These are phyloP conservation scores for Pithys albifrons DNA, from an alignment of 2,113 vertebrate genomes.

Conservation along the genomic window DNA sequence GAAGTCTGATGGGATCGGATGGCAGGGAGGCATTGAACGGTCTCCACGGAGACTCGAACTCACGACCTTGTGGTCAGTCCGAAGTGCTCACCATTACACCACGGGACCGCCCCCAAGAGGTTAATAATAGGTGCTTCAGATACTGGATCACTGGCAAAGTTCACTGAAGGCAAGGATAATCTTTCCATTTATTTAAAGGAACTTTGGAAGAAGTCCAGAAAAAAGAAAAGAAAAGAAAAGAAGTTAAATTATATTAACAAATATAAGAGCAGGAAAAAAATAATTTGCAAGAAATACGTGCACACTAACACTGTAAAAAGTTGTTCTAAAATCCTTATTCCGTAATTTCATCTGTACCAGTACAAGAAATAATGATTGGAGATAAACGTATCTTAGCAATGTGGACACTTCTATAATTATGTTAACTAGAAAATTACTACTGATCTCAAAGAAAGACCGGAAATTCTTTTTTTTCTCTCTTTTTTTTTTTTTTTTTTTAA, in stretches of 20 bases:
- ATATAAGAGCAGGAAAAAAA: not conserved
- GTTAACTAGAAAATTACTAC: not conserved
- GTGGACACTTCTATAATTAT: not conserved
- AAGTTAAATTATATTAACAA: not conserved
- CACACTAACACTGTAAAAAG: not conserved
- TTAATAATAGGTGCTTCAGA: not conserved
- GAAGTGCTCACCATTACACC: no score
- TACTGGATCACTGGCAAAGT: not conserved
- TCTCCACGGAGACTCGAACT: no score
- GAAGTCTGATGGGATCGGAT: no score
- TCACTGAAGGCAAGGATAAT: not conserved
- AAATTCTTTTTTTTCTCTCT: not conserved
- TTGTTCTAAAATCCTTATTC: not conserved
- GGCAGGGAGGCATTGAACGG: no score
- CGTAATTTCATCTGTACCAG: not conserved
- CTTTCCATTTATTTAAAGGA: not conserved
- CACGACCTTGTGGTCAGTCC: no score
- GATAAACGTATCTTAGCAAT: not conserved
- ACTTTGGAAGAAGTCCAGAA: not conserved
- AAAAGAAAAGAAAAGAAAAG: not conserved
- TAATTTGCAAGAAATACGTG: not conserved
- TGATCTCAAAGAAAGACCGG: not conserved
- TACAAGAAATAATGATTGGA: not conserved
- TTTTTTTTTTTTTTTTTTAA: not conserved
- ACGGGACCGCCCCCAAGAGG: no score